Percentiles rank a stretch among this genome's conserved stretches.
These are phyloP conservation scores for Spea bombifrons DNA, from an alignment of 2,113 vertebrate species.

Conservation along the genomic window DNA sequence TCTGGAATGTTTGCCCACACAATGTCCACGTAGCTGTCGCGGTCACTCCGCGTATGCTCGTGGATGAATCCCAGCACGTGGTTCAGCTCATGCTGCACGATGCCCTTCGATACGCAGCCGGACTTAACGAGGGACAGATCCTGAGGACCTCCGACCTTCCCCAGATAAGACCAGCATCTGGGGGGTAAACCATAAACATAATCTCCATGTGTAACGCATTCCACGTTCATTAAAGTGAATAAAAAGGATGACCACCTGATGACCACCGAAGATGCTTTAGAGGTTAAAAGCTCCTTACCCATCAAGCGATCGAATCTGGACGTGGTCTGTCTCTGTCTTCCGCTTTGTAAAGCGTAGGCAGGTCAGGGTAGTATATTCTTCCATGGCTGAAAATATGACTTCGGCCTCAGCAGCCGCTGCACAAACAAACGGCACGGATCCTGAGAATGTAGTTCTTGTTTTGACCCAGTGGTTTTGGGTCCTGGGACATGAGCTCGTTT, in stretches of 20 bases:
- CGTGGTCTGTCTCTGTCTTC: conserved; percentile 51
- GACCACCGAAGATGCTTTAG: no score
- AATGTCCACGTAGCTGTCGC: conserved; percentile 60
- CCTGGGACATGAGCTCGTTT: no score
- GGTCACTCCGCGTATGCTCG: conserved; percentile 67
- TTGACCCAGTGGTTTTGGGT: no score
- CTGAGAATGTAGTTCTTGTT: no score
- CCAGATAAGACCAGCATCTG: conserved; percentile 27
- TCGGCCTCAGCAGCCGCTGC: conserved; percentile 32
- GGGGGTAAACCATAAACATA: background rate
- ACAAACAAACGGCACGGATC: no score
- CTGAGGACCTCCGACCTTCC: conserved; percentile 14
- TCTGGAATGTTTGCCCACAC: conserved; percentile 66
- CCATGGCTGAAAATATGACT: conserved; percentile 55
- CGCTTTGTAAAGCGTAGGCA: conserved; percentile 57
- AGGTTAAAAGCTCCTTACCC: conserved; percentile 53
- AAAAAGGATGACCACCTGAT: no score
- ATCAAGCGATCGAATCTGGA: conserved; percentile 49
- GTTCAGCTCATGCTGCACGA: conserved; percentile 68
- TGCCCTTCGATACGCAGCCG: conserved; percentile 56
- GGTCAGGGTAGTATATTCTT: conserved; percentile 58
- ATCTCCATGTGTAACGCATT: no score
- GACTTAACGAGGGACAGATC: conserved; percentile 61
- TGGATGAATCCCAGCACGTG: conserved; percentile 58
- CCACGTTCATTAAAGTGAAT: no score